Evolutionary conservation across 2,797 vertebrate genomes (phyloP), one percentile per base, ranked within the genome.

Genomic region (Paguma larvata): DNA sequence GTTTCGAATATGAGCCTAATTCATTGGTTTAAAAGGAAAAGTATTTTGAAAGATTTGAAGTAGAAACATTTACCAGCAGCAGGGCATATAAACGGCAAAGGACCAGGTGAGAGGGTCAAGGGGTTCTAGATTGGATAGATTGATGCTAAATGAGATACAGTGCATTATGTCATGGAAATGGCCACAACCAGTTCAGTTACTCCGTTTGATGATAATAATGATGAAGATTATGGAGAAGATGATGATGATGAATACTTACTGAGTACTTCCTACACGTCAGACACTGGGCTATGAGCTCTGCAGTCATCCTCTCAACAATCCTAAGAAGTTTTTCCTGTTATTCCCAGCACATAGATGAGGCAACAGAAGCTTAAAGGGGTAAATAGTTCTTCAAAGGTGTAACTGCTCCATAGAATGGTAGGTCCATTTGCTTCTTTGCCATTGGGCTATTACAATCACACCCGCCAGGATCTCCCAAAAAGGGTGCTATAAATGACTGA

Each of bases 1-100:
- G 85, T 84, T 97, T 95, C 82, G 87, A 91, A 96, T 70, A 63
- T 72, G 63, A 93, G n/a, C 46, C 62, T 88, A 93, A 91, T 96
- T 75, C 32, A n/a, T 93, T 92, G 85, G 32, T 62, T 91, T 95
- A 79, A 91, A 92, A 79, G 38, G 6, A 53, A 65, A 94, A 86
- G n/a, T 68, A 79, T 67, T 93, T 97, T 62, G 23, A 89, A 95
- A 97, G 27, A 2, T 82, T 91, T 72, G 32, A 90, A 18, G n/a
- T 73, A 80, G 53, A 95, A 68, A 46, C 56, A 16, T 27, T 94
- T 62, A 83, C 77, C 80, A 41, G 10, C 34, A 72, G 63, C 48
- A 68, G 19, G 12, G 9, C 30, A 32, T 3, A 68, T 46, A n/a
- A 85, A 91, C 32, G 38, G 16, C 14, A 46, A 85, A n/a, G 15